Base-by-base conservation (phyloP, 1,140 invertebrate genomes). In the Drosophila tsacasi region DNA sequence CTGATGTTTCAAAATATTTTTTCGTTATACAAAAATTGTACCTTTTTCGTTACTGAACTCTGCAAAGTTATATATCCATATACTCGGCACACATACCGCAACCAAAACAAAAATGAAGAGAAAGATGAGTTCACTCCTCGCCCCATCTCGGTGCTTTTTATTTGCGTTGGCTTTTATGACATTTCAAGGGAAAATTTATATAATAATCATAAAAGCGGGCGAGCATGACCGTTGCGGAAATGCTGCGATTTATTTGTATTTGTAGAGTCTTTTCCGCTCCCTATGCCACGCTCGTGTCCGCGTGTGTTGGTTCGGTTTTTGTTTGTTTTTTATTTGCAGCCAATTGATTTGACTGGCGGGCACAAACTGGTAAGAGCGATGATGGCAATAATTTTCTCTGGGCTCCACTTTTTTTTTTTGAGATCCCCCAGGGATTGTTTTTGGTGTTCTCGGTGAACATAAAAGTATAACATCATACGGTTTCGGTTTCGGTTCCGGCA, bases 241-340 rank as follows among this genome's bases (percentile, higher is more conserved):
- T 79, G 65, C 84, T 89, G 84, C 84, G 84, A 87, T 87, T 87
- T 87, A 87, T 87, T 87, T 84, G 77, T 87, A 71, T 89, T 87
- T 83, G 83, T 63, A 80, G 83, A 82, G 79, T 86, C 69, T 77
- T 44, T 76, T 61, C 73, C 64, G 74, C 42, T 50, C 52, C 42
- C 19, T 23, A 55, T 77, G 21, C 50, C 19, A 12, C 12, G 62
- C 55, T 35, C 17, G 32, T 32, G 58, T 35, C 58, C 46, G 54
- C 54, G 58, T 46, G 21, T 50, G 59, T 46, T 30, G 4, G 44
- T 25, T 55, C 61, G 49, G 19, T 66, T 61, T 72, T 64, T 81
- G 57, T 78, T 78, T 64, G 63, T 67, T 77, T 89, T 89, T 83
- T 83, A 80, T 84, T 78, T 84, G 60, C 77, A 68, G 84, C 77